Conservation (phyloP, 1,140 invertebrate species). For the Lerema accius region DNA sequence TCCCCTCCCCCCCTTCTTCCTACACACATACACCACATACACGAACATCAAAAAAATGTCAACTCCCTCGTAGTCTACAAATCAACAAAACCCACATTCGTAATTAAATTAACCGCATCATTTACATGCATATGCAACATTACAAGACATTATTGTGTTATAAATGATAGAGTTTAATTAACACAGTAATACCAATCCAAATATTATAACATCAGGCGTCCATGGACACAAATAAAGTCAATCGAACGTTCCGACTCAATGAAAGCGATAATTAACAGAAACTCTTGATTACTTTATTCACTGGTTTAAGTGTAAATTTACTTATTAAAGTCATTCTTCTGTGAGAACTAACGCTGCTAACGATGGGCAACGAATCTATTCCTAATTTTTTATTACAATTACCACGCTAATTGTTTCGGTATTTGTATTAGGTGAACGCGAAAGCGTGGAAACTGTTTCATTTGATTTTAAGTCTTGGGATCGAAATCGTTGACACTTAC, state of each 20-base stretch:
- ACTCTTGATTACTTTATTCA: slow-evolving; percentile 48
- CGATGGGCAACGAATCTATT: slow-evolving; percentile 1
- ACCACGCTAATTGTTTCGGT: not conserved
- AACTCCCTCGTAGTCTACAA: too few species aligned
- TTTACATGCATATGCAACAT: too few species aligned
- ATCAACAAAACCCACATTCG: too few species aligned
- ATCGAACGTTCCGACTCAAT: slow-evolving; percentile 36
- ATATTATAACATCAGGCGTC: slow-evolving; percentile 19
- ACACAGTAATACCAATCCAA: not conserved
- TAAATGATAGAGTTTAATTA: slow-evolving; percentile 8
- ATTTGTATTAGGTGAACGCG: not conserved
- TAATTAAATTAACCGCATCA: too few species aligned
- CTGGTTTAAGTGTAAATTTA: slow-evolving; percentile 46
- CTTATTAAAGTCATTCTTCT: slow-evolving; percentile 35
- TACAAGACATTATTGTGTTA: too few species aligned
- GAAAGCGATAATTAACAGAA: slow-evolving; percentile 47
- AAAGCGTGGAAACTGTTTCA: not conserved
- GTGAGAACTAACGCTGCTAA: slow-evolving; percentile 17
- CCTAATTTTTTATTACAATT: slow-evolving; percentile 1
- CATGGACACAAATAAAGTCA: slow-evolving; percentile 39
- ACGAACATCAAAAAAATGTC: too few species aligned
- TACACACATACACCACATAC: too few species aligned
- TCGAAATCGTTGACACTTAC: too few species aligned
- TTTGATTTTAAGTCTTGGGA: too few species aligned
- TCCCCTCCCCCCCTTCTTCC: too few species aligned